Conservation (phyloP, 2,888 invertebrate species). For the Drosophila peninsularis region DNA sequence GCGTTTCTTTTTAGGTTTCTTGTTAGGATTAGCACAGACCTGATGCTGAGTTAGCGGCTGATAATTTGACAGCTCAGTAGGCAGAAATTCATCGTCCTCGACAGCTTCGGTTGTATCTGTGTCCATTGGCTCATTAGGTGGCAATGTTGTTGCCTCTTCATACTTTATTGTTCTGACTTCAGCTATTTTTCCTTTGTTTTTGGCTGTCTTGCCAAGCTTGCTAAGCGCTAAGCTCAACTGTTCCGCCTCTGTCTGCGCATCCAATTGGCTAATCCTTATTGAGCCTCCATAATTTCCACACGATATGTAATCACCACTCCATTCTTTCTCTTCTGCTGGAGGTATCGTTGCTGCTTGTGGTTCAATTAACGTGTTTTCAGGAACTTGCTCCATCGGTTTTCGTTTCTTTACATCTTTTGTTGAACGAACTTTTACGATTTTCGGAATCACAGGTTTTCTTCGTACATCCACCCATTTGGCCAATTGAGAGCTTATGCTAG, state of each 20-base stretch:
- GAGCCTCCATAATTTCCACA: slow-evolving; percentile 29
- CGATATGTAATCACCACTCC: slow-evolving; percentile 74
- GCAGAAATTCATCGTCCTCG: slow-evolving; percentile 72
- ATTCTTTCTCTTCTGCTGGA: slow-evolving; percentile 27
- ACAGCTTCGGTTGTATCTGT: not conserved
- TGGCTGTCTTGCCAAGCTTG: slow-evolving; percentile 48
- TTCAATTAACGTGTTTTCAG: not conserved
- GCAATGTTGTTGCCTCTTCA: not conserved
- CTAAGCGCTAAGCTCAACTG: slow-evolving; percentile 56
- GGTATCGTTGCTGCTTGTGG: not conserved
- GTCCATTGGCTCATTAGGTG: slow-evolving; percentile 30
- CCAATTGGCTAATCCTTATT: slow-evolving; percentile 23
- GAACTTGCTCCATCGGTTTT: not conserved
- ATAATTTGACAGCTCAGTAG: slow-evolving; percentile 46
- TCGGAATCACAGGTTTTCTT: slow-evolving; percentile 5
- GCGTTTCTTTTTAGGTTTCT: slow-evolving; percentile 67
- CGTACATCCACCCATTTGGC: slow-evolving; percentile 62
- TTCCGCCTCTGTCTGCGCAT: slow-evolving; percentile 31
- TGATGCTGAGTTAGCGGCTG: slow-evolving; percentile 67
- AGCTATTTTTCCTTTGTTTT: not conserved
- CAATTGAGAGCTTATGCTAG: slow-evolving; percentile 44
- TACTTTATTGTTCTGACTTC: not conserved
- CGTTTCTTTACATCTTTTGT: slow-evolving; percentile 16
- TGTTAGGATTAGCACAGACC: slow-evolving; percentile 75
- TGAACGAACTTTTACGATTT: not conserved